A percentile compares a stretch with the other conserved stretches of the same genome.
Evolutionary conservation across 2,888 invertebrate genomes (phyloP).

Genomic region (Drosophila buzzatii): DNA sequence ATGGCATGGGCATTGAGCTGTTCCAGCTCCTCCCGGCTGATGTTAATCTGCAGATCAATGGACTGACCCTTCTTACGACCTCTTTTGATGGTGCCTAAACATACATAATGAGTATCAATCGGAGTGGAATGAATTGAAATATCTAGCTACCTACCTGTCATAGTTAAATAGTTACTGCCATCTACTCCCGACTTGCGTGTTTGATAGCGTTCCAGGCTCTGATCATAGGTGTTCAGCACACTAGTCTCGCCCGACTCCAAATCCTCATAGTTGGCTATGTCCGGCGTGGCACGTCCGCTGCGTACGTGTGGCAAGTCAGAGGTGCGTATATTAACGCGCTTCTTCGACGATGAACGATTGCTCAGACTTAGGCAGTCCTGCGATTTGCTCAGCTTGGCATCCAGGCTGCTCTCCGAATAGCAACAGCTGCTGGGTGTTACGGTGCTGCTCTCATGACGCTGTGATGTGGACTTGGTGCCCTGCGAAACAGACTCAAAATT

Average conservation of each 20-base stretch:
- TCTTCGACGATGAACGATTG: slow-evolving; percentile 86
- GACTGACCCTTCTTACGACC: slow-evolving; percentile 90
- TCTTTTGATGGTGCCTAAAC: slow-evolving; percentile 89
- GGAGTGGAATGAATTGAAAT: not conserved
- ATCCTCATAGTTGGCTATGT: slow-evolving; percentile 83
- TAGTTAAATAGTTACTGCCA: slow-evolving; percentile 88
- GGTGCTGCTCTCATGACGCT: slow-evolving; percentile 84
- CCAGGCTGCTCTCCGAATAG: slow-evolving; percentile 84
- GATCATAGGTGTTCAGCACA: slow-evolving; percentile 83
- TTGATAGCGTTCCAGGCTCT: slow-evolving; percentile 87
- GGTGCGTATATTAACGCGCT: slow-evolving; percentile 88
- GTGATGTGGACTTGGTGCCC: slow-evolving; percentile 78
- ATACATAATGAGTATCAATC: not conserved
- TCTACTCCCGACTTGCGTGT: slow-evolving; percentile 85
- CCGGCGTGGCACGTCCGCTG: slow-evolving; percentile 84
- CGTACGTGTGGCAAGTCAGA: slow-evolving; percentile 85
- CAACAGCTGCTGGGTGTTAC: slow-evolving; percentile 85
- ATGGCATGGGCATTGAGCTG: slow-evolving; percentile 88
- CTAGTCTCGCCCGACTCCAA: slow-evolving; percentile 85
- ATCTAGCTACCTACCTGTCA: slow-evolving; percentile 85
- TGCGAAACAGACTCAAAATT: slow-evolving; percentile 84
- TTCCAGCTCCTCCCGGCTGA: slow-evolving; percentile 90
- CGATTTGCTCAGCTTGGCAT: slow-evolving; percentile 84
- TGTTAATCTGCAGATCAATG: slow-evolving; percentile 90
- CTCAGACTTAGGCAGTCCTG: slow-evolving; percentile 86